Evolutionary conservation across 2,888 invertebrate genomes (phyloP).

Genomic region (Ashinkailepas kermadecensis): DNA sequence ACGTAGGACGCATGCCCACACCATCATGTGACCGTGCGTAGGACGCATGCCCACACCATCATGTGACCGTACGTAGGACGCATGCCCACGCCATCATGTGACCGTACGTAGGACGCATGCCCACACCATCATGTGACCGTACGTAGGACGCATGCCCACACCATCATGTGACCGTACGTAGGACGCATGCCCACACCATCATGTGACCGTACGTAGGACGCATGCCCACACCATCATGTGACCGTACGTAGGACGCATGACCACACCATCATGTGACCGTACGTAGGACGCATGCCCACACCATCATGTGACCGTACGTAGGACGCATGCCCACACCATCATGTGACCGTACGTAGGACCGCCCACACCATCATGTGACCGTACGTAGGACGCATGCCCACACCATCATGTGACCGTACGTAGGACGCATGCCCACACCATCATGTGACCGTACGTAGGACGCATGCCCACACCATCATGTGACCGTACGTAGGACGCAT

Average conservation of each 20-base stretch:
- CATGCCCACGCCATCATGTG: constrained; percentile 33
- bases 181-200: constrained; percentile 33
- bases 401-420: constrained; percentile 29
- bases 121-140: constrained; percentile 32
- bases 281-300: constrained; percentile 32
- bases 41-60: constrained; percentile 33
- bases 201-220: neutral
- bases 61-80: neutral
- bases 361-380: constrained; percentile 32
- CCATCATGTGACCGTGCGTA: constrained; percentile 25
- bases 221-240: constrained; percentile 33
- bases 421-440: constrained; percentile 33
- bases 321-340: constrained; percentile 33
- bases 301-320: constrained; percentile 25
- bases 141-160: constrained; percentile 32
- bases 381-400: constrained; percentile 30
- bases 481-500: constrained; percentile 22
- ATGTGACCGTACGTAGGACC: neutral
- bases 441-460: neutral
- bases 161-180: constrained; percentile 25
- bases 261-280: constrained; percentile 32
- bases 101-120: constrained; percentile 26
- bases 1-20: constrained; percentile 32
- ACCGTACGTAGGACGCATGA: constrained; percentile 26
- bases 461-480: constrained; percentile 33